Base-by-base conservation (phyloP, 2,113 vertebrate genomes). In the Ailurus styani region DNA sequence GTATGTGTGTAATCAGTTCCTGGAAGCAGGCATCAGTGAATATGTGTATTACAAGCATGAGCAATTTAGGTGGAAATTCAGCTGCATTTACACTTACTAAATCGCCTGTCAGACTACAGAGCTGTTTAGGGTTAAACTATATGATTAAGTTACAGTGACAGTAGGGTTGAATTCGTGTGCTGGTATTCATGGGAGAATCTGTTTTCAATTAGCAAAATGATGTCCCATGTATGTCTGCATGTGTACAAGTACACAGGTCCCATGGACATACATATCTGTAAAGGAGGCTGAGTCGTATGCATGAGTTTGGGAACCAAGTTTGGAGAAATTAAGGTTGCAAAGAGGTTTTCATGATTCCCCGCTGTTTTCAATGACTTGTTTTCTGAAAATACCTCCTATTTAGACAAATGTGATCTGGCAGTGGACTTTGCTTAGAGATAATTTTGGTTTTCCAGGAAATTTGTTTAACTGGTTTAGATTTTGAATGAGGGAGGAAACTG, bases 381-480 rank as follows among this genome's bases (percentile, higher is more conserved):
- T 52, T 55, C 92, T 81, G 72, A 81, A 90, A 96, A 89, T 25
- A 66, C 23, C 64, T 88, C 92, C 54, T 55, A 17, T 64, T 81
- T 89, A 40, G 62, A 68, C 37, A 85, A 50, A 64, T 6, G 23
- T 66, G 70, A 47, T 17, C 77, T 31, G 8, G 31, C 60, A 57
- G 40, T 50, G 78, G 79, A 42, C 40, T 81, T 92, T 55, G 78
- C 34, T 90, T 75, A 55, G 79, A 78, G 70, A 85, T 92, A 54
- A 87, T 34, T 95, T 83, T 91, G 83, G 25, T 79, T 87, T 89
- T 92, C 84, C 73, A 78, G 62, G 72, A 96, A 95, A 86, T 85
- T 21, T 66, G 62, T 72, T 89, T 89, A 47, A 89, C 64, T 60
- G 21, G 25, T 79, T 96, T 66, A 77, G 84, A 73, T 88, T 96